phyloP scores from a whole-genome alignment of 2,888 invertebrate genomes.

The Sussaba pulchella region DNA sequence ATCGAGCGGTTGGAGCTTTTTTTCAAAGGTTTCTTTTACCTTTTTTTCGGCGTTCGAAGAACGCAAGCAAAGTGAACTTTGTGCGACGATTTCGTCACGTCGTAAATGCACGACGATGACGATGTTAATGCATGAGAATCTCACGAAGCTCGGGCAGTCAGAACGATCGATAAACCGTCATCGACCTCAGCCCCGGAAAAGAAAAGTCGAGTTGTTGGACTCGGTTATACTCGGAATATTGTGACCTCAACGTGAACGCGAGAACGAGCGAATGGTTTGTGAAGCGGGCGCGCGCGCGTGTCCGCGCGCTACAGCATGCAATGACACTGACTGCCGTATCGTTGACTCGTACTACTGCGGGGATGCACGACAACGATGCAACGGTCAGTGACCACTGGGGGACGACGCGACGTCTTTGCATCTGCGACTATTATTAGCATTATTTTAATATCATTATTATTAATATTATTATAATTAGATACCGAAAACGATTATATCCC shows the following conservation, averaged over 20 bases:
- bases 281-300: slow-evolving; percentile 25
- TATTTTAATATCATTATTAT: too few relatives aligned
- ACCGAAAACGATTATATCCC: slow-evolving; percentile 64
- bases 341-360: slow-evolving; percentile 64
- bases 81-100: slow-evolving; percentile 24
- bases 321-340: slow-evolving; percentile 53
- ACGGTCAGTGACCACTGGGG: slow-evolving; percentile 57
- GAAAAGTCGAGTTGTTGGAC: slow-evolving; percentile 23
- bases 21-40: slow-evolving; percentile 12
- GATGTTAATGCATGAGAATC: neutral
- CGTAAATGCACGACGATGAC: slow-evolving; percentile 24
- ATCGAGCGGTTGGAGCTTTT: slow-evolving; percentile 49
- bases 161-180: slow-evolving; percentile 34
- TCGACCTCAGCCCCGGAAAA: slow-evolving; percentile 23
- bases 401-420: slow-evolving; percentile 24
- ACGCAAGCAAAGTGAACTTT: slow-evolving; percentile 19
- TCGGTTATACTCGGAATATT: slow-evolving; percentile 45
- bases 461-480: slow-evolving; percentile 59
- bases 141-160: neutral
- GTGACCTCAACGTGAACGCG: slow-evolving; percentile 62
- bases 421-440: slow-evolving; percentile 47
- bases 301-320: too few relatives aligned
- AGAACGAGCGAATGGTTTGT: slow-evolving; percentile 46
- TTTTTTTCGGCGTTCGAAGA: slow-evolving; percentile 5
- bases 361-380: slow-evolving; percentile 9